Evolutionary conservation across 2,888 invertebrate species (phyloP), one percentile per base, ranked within the genome.

Genomic region (Troides helena): DNA sequence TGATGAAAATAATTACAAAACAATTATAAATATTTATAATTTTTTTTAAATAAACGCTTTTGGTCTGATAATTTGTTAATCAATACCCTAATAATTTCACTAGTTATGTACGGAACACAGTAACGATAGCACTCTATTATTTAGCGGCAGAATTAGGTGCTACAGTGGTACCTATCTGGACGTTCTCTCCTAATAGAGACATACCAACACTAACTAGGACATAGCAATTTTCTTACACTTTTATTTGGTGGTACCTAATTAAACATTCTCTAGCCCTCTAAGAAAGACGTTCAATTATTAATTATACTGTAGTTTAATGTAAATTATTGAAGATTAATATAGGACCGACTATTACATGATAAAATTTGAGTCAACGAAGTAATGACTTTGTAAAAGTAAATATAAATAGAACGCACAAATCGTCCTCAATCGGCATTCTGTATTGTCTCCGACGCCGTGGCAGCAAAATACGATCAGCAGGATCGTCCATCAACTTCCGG

Each of bases 361-460:
- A 50, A 50, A 50, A 17, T 50, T 18, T 18, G 50, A 50, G 14
- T 14, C 46, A 14, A 46, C 10, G 7, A 53, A 53, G n/a, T 7
- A 5, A n/a, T 53, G n/a, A n/a, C 53, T 53, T 53, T 50, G 36
- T 65, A 58, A 59, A 17, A 63, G 65, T 43, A 25, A 46, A 63
- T 50, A 53, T 76, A 72, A 69, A 66, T 72, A 74, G 71, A 63
- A 91, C 92, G 87, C 92, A 92, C 92, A 91, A 91, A 88, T 92
- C 87, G 68, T 90, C 89, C 75, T 90, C 89, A 8, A 85, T 81
- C 62, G 86, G 79, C 81, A 86, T 86, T 71, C 86, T 83, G 80
- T 85, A 88, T 73, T 90, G 91, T 56, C 90, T 85, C 60, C 90
- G 88, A 14, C 91, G 86, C 2, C 90, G 86, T 58, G 87, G 85